These are phyloP conservation scores for Drosophila neonasuta DNA, from an alignment of 2,888 invertebrate species.

Conservation along the genomic window DNA sequence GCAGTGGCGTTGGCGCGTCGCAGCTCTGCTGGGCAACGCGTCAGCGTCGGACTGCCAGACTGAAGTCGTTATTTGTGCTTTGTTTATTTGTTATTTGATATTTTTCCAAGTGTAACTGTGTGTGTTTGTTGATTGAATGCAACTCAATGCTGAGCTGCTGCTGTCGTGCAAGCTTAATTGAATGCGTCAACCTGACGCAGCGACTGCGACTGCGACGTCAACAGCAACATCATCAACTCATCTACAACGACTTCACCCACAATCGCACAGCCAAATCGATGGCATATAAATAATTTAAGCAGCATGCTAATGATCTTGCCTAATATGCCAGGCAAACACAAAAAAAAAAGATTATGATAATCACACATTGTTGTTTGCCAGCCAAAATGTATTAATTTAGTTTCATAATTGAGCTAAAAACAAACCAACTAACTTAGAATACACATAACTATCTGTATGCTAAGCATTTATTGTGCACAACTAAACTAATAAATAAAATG, in stretches of 20 bases:
- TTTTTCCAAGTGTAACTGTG: background rate
- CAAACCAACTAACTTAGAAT: slow-evolving; percentile 25
- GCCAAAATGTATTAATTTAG: slow-evolving; percentile 70
- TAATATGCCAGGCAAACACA: slow-evolving; percentile 39
- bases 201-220: slow-evolving; percentile 8
- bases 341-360: slow-evolving; percentile 11
- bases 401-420: slow-evolving; percentile 41
- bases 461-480: slow-evolving; percentile 17
- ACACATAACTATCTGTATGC: slow-evolving; percentile 35
- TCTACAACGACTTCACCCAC: slow-evolving; percentile 48
- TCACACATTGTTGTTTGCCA: slow-evolving; percentile 27
- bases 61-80: slow-evolving; percentile 49
- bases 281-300: slow-evolving; percentile 33
- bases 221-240: slow-evolving; percentile 27
- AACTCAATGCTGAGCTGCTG: slow-evolving; percentile 41
- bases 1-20: slow-evolving; percentile 63
- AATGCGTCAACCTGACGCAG: slow-evolving; percentile 24
- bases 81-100: slow-evolving; percentile 37
- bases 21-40: slow-evolving; percentile 76
- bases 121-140: slow-evolving; percentile 49
- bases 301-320: slow-evolving; percentile 70
- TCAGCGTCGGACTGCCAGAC: slow-evolving; percentile 81
- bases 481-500: slow-evolving; percentile 14
- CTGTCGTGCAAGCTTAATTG: slow-evolving; percentile 42
- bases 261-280: slow-evolving; percentile 18